A percentile compares a stretch with the other conserved stretches of the same genome.
Conservation (phyloP, 2,113 vertebrate species). For the Columbina picui region DNA sequence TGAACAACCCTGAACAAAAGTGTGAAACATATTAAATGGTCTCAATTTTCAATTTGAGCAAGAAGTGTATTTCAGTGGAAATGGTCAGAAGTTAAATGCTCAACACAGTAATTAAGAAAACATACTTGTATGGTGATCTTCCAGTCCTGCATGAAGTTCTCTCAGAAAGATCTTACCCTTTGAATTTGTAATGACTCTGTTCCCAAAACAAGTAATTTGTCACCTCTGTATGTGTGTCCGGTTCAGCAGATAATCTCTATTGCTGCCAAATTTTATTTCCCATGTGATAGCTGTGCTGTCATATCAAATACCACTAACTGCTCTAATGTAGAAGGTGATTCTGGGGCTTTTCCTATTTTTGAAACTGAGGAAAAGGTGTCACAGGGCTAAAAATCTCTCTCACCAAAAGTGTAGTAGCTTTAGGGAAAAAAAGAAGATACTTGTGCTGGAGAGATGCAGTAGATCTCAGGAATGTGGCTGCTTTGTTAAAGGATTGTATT, state of each 20-base stretch:
- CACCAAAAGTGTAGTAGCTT: background rate
- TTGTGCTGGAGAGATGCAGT: background rate
- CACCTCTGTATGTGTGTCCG: conserved; percentile 35
- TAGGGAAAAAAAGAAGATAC: background rate
- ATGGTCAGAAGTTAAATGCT: background rate
- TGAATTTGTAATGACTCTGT: conserved; percentile 19
- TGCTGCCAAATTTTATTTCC: conserved; percentile 72
- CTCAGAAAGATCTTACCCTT: background rate
- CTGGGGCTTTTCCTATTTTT: background rate
- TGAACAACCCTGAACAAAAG: background rate
- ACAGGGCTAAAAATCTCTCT: background rate
- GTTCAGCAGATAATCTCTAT: conserved; percentile 63
- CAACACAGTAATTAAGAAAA: background rate
- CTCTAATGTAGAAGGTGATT: background rate
- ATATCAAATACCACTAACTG: conserved; percentile 3
- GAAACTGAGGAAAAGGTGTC: background rate
- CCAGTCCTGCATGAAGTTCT: background rate
- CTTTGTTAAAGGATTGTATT: background rate
- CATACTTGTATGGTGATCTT: background rate
- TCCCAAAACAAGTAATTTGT: conserved; percentile 57
- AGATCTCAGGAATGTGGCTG: background rate
- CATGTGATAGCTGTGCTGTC: conserved; percentile 73
- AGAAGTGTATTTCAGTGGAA: conserved; percentile 8
- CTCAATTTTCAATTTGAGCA: background rate
- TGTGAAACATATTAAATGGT: background rate